Percentiles rank a stretch among this genome's conserved stretches.
phyloP scores from a whole-genome alignment of 2,888 invertebrate genomes.

The Netelia virgata region DNA sequence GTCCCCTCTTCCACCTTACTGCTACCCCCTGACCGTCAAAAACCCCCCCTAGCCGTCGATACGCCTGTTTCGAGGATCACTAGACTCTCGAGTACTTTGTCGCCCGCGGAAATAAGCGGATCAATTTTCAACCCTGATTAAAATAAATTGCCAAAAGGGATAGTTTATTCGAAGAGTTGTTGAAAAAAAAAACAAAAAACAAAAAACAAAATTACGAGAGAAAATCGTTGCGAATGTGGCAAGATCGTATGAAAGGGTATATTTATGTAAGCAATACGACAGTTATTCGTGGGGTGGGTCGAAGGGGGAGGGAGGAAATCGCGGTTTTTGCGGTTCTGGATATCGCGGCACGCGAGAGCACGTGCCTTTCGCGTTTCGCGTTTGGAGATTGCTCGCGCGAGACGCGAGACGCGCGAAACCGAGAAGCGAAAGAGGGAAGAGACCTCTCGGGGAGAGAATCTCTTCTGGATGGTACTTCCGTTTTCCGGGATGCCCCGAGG shows the following conservation, averaged over 20 bases:
- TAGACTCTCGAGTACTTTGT: constrained; percentile 63
- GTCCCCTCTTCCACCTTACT: constrained; percentile 21
- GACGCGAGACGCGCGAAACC: constrained; percentile 36
- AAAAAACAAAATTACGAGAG: no score
- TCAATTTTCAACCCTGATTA: constrained; percentile 34
- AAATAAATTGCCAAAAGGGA: background rate
- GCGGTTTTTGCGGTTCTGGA: constrained; percentile 59
- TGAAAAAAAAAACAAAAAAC: no score
- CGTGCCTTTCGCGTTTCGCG: constrained; percentile 54
- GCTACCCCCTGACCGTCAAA: no score
- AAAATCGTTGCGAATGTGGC: background rate
- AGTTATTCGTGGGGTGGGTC: background rate
- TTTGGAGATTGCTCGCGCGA: constrained; percentile 21
- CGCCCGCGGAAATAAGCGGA: constrained; percentile 54
- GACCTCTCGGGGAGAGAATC: constrained; percentile 41
- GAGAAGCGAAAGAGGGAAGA: constrained; percentile 30
- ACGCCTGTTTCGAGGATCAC: constrained; percentile 73
- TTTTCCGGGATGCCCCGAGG: constrained; percentile 77
- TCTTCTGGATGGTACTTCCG: constrained; percentile 74
- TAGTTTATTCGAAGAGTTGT: background rate
- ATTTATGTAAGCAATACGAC: background rate
- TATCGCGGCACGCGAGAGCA: constrained; percentile 61
- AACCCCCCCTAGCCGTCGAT: background rate
- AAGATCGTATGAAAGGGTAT: background rate
- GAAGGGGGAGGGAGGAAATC: constrained; percentile 1